Conservation (phyloP, 2,113 vertebrate genomes). For the Trichechus manatus region DNA sequence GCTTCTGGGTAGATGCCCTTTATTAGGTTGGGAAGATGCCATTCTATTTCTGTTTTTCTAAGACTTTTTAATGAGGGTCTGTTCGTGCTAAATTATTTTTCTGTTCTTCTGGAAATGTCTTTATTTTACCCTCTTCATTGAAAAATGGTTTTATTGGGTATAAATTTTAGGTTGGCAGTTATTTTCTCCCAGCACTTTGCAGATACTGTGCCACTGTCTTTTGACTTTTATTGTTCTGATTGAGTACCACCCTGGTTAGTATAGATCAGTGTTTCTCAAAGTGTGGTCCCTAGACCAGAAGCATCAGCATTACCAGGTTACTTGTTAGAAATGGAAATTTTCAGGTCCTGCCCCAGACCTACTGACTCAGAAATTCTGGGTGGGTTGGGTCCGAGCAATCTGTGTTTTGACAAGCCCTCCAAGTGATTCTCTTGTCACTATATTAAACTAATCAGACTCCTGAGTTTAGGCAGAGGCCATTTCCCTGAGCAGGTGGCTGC, state of each 20-base stretch:
- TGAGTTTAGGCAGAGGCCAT: not conserved
- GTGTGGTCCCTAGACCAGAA: not conserved
- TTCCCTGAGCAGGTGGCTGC: not conserved
- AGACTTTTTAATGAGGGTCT: not conserved
- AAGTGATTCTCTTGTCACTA: not conserved
- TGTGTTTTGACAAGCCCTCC: not conserved
- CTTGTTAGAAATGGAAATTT: not conserved
- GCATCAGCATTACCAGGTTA: conserved; percentile 12
- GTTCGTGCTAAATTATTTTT: not conserved
- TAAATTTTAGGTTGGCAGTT: conserved; percentile 27
- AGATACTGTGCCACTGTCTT: not conserved
- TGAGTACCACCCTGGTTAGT: not conserved
- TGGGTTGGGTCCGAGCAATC: not conserved
- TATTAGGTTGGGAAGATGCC: not conserved
- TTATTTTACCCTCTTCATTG: conserved; percentile 47
- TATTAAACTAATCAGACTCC: not conserved
- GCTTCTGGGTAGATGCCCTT: not conserved
- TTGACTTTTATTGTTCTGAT: not conserved
- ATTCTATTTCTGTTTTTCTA: not conserved
- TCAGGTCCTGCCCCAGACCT: not conserved
- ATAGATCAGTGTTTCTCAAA: not conserved
- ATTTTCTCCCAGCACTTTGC: not conserved
- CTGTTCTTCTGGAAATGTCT: not conserved
- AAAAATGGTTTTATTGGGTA: not conserved
- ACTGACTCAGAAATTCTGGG: not conserved